Evolutionary conservation across 2,797 vertebrate species (phyloP), one percentile per base, ranked within the genome.

Genomic region (Peromyscus attwateri): DNA sequence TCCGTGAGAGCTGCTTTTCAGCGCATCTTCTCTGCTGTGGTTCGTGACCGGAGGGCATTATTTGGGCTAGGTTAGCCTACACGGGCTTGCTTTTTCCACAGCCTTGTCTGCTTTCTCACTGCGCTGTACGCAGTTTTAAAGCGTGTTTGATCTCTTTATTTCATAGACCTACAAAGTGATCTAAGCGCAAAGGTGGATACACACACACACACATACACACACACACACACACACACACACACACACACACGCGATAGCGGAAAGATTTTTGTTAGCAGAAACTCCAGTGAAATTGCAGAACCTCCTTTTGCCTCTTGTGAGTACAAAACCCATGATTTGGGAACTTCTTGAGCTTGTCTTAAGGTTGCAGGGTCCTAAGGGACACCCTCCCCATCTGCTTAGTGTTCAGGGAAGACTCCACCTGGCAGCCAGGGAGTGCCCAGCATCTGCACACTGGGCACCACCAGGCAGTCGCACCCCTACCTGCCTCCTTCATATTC

Each of bases 21-120:
- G 64, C 64, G 62, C 27, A 17, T 66, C 79, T 92, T 84, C 46
- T 97, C 43, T 81, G 12, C 37, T 80, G 5, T 90, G 73, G 87
- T 81, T 95, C 37, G 23, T 88, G 83, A 94, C 55, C 76, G 89
- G 49, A 7, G 37, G 68, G 27, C 88, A 21, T 83, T 66, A 34
- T 71, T 93, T 79, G 29, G 52, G 60, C 79, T 46, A 19, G 71
- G 43, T 94, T 89, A 71, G 52, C 87, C 81, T 85, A 71, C 11
- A 87, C 27, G 40, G 70, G 23, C 21, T 95, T 84, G 9, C 75
- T 93, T 85, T 85, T 49, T 71, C 85, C 91, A 66, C 77, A 87
- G 43, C 79, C 49, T 87, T 79, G 83, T 21, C 91, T 92, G 25
- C 73, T 92, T 83, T 87, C 34, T 96, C 77, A 62, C 55, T 87